These are phyloP conservation scores for Cinclus cinclus DNA, from an alignment of 2,113 vertebrate genomes.

Conservation along the genomic window DNA sequence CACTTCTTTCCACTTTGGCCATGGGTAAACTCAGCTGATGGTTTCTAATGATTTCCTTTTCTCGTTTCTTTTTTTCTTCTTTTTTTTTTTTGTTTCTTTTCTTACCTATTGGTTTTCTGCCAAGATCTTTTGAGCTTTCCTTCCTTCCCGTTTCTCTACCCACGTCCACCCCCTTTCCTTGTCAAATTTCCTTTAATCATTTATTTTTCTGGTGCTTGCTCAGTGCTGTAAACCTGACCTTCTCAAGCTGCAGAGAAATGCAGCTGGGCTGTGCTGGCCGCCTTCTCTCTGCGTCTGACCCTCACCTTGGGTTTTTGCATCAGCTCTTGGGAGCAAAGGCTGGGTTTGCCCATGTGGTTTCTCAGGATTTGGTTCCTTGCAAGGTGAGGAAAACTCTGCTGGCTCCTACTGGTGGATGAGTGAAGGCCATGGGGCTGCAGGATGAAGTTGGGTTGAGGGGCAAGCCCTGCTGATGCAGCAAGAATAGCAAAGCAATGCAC, in stretches of 20 bases:
- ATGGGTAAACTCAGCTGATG: not conserved
- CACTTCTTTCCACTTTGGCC: not conserved
- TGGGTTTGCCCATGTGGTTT: not conserved
- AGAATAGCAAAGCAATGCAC: not conserved
- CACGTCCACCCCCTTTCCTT: not conserved
- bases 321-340: not conserved
- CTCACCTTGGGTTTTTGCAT: not conserved
- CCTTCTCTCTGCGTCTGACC: not conserved
- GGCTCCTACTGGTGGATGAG: not conserved
- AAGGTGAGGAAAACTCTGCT: not conserved
- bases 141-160: not conserved
- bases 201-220: slow-evolving; percentile 30
- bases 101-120: not conserved
- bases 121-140: not conserved
- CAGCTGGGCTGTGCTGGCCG: fast-evolving
- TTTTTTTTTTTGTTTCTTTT: not conserved
- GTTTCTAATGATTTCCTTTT: not conserved
- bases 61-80: fast-evolving
- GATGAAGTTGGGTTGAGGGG: fast-evolving
- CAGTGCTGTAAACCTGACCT: not conserved
- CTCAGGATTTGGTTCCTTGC: not conserved
- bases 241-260: not conserved
- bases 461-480: not conserved
- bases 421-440: fast-evolving
- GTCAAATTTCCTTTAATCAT: slow-evolving; percentile 19